These are phyloP conservation scores for Diloba caeruleocephala DNA, from an alignment of 2,888 invertebrate genomes.

Conservation along the genomic window DNA sequence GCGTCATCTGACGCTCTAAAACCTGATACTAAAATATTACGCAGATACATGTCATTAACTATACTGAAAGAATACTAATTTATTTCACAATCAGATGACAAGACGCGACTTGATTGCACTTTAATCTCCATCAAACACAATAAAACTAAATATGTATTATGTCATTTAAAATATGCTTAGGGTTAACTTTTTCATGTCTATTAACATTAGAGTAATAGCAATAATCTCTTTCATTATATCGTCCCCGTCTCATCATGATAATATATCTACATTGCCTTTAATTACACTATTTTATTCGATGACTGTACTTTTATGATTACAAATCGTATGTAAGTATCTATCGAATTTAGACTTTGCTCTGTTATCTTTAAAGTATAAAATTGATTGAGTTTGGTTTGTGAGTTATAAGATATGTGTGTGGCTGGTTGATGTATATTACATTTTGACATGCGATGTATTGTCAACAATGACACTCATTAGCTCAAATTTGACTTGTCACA, in stretches of 20 bases:
- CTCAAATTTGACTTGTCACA: constrained; percentile 64
- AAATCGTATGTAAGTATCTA: constrained; percentile 10
- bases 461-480: constrained; percentile 65
- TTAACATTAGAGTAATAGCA: constrained; percentile 62
- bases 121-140: constrained; percentile 36
- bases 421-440: constrained; percentile 56
- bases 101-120: constrained; percentile 14
- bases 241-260: constrained; percentile 64
- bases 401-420: constrained; percentile 16
- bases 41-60: constrained; percentile 1
- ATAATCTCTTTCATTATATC: constrained; percentile 68
- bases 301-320: constrained; percentile 36
- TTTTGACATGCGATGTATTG: constrained; percentile 72
- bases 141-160: constrained; percentile 37
- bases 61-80: too few relatives aligned
- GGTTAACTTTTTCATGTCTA: constrained; percentile 51
- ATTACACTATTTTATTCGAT: constrained; percentile 70
- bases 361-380: neutral
- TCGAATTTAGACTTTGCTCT: constrained; percentile 7
- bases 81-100: constrained; percentile 4
- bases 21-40: too few relatives aligned
- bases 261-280: constrained; percentile 73
- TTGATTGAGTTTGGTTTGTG: neutral
- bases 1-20: too few relatives aligned
- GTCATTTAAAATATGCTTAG: constrained; percentile 34